Conservation (phyloP, 2,113 vertebrate genomes). For the Ammodytes dubius region DNA sequence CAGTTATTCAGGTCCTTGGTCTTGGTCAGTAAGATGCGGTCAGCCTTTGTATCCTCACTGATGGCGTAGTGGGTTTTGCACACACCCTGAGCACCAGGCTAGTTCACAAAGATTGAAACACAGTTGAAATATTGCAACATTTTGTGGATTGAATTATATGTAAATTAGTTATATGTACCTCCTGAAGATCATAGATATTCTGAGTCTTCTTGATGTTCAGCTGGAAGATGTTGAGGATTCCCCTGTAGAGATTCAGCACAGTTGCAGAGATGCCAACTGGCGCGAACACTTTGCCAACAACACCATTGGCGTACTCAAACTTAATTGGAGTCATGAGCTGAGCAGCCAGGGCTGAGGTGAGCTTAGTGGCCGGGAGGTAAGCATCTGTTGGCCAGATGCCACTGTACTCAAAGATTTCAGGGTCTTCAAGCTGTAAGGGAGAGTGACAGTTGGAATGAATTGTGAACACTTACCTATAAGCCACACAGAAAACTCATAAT, state of each 20-base stretch:
- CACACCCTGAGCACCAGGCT: slow-evolving; percentile 88
- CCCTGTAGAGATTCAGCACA: slow-evolving; percentile 86
- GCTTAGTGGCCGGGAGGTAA: slow-evolving; percentile 79
- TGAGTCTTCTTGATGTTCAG: slow-evolving; percentile 87
- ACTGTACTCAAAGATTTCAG: slow-evolving; percentile 82
- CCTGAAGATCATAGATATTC: slow-evolving; percentile 86
- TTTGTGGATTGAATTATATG: background rate
- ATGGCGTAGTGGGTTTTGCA: slow-evolving; percentile 88
- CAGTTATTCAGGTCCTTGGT: slow-evolving; percentile 87
- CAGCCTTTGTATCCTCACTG: slow-evolving; percentile 82
- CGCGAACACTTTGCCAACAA: slow-evolving; percentile 83
- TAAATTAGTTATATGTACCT: slow-evolving; percentile 72
- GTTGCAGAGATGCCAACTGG: slow-evolving; percentile 70
- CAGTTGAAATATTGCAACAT: accelerated
- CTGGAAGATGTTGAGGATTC: slow-evolving; percentile 85
- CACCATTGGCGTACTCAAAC: slow-evolving; percentile 86
- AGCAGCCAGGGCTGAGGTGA: slow-evolving; percentile 73
- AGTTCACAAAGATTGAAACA: slow-evolving; percentile 17
- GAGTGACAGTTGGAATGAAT: background rate
- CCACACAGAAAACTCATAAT: background rate
- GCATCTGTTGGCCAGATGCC: slow-evolving; percentile 82
- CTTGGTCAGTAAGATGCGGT: slow-evolving; percentile 79
- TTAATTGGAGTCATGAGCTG: slow-evolving; percentile 82
- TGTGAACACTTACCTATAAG: background rate
- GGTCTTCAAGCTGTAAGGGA: slow-evolving; percentile 77